Conservation (phyloP, 1,140 invertebrate genomes). For the Anoplophora glabripennis region DNA sequence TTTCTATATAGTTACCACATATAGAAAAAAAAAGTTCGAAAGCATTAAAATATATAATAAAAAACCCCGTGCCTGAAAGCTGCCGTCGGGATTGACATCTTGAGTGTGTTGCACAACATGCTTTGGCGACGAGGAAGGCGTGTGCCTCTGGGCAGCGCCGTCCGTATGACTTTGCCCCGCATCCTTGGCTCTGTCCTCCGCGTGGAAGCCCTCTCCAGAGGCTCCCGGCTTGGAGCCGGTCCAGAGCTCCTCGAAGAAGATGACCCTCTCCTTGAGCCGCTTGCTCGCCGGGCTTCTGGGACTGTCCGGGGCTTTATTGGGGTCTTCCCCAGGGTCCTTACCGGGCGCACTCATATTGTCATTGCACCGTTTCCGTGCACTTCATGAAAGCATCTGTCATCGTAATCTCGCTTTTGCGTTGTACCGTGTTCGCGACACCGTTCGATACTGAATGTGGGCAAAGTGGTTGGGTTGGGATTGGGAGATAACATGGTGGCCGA, state of each 20-base stretch:
- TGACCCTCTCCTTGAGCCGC: conserved; percentile 66
- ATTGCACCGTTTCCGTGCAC: conserved; percentile 2
- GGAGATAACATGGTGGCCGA: conserved; percentile 23
- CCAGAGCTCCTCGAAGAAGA: conserved; percentile 76
- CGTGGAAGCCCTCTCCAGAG: conserved; percentile 56
- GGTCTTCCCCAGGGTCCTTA: conserved; percentile 28
- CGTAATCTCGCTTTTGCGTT: conserved; percentile 15
- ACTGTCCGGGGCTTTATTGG: conserved; percentile 32
- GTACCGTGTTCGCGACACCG: conserved; percentile 31
- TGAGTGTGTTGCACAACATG: conserved; percentile 40
- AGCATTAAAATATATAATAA: not conserved
- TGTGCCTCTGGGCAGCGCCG: conserved; percentile 55
- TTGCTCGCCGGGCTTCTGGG: conserved; percentile 31
- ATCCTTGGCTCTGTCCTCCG: conserved; percentile 56
- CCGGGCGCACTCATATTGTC: conserved; percentile 30
- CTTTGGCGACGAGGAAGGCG: conserved; percentile 52
- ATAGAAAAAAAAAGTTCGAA: too few relatives aligned
- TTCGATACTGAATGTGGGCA: conserved; percentile 39
- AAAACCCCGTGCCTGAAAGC: conserved; percentile 32
- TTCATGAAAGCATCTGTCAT: conserved; percentile 27
- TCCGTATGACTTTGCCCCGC: conserved; percentile 55
- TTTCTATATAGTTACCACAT: too few relatives aligned
- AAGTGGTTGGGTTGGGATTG: conserved; percentile 21
- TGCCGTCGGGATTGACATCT: conserved; percentile 32
- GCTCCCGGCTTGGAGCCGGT: conserved; percentile 51